Conservation (phyloP, 1,140 invertebrate species). For the Leptopilina clavipes region DNA sequence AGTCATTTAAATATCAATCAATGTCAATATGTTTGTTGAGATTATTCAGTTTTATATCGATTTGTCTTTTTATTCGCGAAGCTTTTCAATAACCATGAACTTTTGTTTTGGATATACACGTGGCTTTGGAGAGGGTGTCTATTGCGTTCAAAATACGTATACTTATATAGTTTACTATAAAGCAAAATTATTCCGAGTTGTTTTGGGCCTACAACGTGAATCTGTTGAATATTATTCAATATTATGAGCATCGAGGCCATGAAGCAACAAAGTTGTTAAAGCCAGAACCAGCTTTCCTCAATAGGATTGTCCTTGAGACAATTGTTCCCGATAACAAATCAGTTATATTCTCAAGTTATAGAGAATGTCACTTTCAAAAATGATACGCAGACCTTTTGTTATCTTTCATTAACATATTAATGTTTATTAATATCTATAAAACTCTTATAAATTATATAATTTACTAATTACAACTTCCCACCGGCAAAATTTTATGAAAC, state of each 20-base stretch:
- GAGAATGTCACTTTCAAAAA: constrained; percentile 7
- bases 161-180: not conserved
- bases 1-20: constrained; percentile 1
- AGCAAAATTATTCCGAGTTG: too few relatives aligned
- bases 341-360: not conserved
- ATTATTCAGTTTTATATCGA: constrained; percentile 6
- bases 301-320: constrained; percentile 22
- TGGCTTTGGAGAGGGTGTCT: not conserved
- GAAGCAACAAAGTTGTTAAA: constrained; percentile 24
- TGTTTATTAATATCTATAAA: not conserved
- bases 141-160: not conserved
- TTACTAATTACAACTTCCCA: not conserved
- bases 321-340: constrained; percentile 28
- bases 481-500: too few relatives aligned
- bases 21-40: not conserved
- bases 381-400: not conserved
- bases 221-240: not conserved
- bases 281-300: constrained; percentile 21
- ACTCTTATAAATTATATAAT: not conserved
- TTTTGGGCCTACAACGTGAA: constrained; percentile 14
- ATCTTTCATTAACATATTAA: not conserved
- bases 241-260: constrained; percentile 23
- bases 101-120: constrained; percentile 1
- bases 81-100: not conserved
- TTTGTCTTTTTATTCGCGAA: constrained; percentile 13